phyloP scores from a whole-genome alignment of 2,888 invertebrate genomes.

The Noctua janthina region DNA sequence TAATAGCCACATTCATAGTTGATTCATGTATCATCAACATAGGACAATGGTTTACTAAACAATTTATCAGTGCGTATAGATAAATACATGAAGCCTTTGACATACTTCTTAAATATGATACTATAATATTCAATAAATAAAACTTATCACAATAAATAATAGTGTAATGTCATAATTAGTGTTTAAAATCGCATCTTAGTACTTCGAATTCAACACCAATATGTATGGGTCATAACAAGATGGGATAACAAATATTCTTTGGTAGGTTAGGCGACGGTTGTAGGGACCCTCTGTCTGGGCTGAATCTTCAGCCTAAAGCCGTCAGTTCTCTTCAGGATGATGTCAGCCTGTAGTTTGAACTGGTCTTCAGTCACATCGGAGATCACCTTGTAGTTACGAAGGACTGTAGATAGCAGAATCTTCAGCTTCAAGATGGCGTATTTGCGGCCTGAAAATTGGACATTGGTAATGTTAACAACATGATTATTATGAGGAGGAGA shows the following conservation, averaged over 20 bases:
- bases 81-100: constrained; percentile 1
- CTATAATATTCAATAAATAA: constrained; percentile 40
- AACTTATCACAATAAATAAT: constrained; percentile 34
- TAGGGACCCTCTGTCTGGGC: constrained; percentile 86
- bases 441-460: constrained; percentile 91
- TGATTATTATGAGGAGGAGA: background rate
- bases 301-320: constrained; percentile 93
- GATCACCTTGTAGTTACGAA: constrained; percentile 92
- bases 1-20: background rate
- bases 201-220: constrained; percentile 27
- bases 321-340: constrained; percentile 93
- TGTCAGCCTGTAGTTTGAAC: constrained; percentile 93
- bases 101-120: constrained; percentile 21
- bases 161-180: constrained; percentile 35
- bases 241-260: constrained; percentile 27
- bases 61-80: constrained; percentile 3
- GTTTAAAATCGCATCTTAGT: constrained; percentile 30
- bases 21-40: background rate
- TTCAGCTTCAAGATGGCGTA: constrained; percentile 95
- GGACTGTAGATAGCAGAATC: constrained; percentile 93
- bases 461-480: background rate
- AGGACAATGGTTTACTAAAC: background rate
- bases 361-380: constrained; percentile 92
- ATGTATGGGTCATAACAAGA: constrained; percentile 15
- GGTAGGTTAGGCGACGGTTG: constrained; percentile 45